phyloP scores from a whole-genome alignment of 2,797 vertebrate species.

The Mastacembelus armatus region DNA sequence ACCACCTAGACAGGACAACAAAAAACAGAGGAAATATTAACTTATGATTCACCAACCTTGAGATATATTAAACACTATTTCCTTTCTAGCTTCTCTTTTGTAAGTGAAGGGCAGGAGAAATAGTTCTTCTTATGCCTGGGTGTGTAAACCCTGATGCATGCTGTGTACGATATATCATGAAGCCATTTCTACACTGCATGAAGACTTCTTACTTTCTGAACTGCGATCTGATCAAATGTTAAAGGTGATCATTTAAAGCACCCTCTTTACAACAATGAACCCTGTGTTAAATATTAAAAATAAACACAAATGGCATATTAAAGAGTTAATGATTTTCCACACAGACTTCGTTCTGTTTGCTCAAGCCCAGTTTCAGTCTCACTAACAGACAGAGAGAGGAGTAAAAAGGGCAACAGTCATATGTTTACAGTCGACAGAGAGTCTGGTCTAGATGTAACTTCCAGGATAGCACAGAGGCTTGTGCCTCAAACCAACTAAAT shows the following conservation, averaged over 20 bases:
- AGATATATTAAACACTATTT: background rate
- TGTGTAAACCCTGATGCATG: background rate
- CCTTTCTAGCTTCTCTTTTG: constrained; percentile 4
- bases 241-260: constrained; percentile 1
- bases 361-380: constrained; percentile 37
- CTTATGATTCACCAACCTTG: background rate
- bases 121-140: background rate
- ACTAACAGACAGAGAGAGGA: constrained; percentile 49
- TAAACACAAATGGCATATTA: too few species aligned
- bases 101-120: constrained; percentile 4
- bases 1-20: constrained; percentile 88
- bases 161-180: background rate
- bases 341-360: constrained; percentile 34
- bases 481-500: constrained; percentile 63
- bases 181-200: background rate
- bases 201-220: constrained; percentile 19
- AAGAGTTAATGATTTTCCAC: constrained; percentile 46
- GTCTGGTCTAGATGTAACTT: constrained; percentile 70
- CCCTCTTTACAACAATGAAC: background rate
- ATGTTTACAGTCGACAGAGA: constrained; percentile 61
- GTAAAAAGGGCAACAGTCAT: constrained; percentile 41
- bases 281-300: constrained; percentile 3
- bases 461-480: constrained; percentile 45
- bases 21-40: constrained; percentile 29
- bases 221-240: constrained; percentile 20